Evolutionary conservation across 1,140 invertebrate species (phyloP).

Genomic region (Cardiocondyla obscurior): DNA sequence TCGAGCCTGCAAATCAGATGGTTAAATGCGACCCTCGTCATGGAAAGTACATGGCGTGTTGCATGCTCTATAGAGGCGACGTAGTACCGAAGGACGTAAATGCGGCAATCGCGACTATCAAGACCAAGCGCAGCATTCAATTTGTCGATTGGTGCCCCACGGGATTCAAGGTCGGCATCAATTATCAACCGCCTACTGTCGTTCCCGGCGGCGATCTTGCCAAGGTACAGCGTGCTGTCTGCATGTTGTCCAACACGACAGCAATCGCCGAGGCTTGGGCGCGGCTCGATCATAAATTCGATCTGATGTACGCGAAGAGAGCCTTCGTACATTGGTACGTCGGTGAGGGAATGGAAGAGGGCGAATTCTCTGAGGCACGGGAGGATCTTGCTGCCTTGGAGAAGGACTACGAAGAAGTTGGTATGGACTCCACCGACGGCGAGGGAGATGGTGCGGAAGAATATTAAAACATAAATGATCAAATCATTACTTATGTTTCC

Average conservation of each 20-base stretch:
- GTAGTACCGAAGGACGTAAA: constrained; percentile 89
- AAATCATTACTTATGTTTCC: background rate
- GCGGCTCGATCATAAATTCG: constrained; percentile 67
- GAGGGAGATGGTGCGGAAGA: constrained; percentile 58
- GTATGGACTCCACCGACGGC: constrained; percentile 60
- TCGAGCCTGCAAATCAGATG: constrained; percentile 88
- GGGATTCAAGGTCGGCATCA: constrained; percentile 86
- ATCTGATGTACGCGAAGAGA: constrained; percentile 67
- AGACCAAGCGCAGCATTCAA: constrained; percentile 81
- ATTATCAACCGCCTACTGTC: constrained; percentile 87
- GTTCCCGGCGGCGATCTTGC: constrained; percentile 87
- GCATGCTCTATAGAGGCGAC: constrained; percentile 87
- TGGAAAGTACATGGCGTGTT: constrained; percentile 86
- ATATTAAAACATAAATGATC: constrained; percentile 45
- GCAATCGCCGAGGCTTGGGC: constrained; percentile 69
- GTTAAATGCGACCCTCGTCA: constrained; percentile 86
- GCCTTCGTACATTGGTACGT: constrained; percentile 87
- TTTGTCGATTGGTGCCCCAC: constrained; percentile 88
- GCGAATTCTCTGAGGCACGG: constrained; percentile 79
- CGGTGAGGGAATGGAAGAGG: constrained; percentile 76
- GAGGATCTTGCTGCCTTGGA: constrained; percentile 69
- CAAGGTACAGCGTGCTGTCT: constrained; percentile 87
- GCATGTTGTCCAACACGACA: constrained; percentile 88
- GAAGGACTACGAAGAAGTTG: constrained; percentile 69
- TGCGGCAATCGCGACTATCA: constrained; percentile 68